A percentile compares a stretch with the other conserved stretches of the same genome.
Conservation (phyloP, 2,113 vertebrate species). For the Chaenogobius annularis region DNA sequence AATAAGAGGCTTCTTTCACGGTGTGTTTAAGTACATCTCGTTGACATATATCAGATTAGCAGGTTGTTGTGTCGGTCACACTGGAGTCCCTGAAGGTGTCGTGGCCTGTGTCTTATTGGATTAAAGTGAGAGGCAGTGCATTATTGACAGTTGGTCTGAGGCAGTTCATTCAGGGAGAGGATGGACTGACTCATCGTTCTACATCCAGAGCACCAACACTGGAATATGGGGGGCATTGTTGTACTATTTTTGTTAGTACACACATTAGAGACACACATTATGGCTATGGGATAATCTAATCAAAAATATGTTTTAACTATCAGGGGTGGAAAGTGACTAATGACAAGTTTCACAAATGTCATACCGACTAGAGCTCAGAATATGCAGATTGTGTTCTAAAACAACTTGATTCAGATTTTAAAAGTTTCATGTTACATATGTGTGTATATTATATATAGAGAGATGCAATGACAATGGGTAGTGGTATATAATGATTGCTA, state of each 20-base stretch:
- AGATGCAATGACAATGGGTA: no score
- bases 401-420: no score
- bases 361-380: no score
- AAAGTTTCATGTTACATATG: no score
- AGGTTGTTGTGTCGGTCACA: not conserved
- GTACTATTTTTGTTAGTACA: no score
- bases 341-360: no score
- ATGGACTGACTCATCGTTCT: not conserved
- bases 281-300: not conserved
- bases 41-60: slow-evolving; percentile 5
- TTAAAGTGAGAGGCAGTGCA: not conserved
- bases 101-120: slow-evolving; percentile 8
- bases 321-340: no score
- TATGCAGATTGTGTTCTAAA: no score
- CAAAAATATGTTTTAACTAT: not conserved
- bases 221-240: not conserved
- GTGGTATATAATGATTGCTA: no score
- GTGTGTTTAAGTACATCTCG: not conserved
- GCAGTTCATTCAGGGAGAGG: not conserved
- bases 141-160: not conserved
- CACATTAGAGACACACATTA: no score
- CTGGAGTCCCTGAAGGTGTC: slow-evolving; percentile 2
- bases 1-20: slow-evolving; percentile 1
- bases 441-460: no score
- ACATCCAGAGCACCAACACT: not conserved